phyloP scores from a whole-genome alignment of 1,140 invertebrate genomes.

The Coboldia fuscipes region DNA sequence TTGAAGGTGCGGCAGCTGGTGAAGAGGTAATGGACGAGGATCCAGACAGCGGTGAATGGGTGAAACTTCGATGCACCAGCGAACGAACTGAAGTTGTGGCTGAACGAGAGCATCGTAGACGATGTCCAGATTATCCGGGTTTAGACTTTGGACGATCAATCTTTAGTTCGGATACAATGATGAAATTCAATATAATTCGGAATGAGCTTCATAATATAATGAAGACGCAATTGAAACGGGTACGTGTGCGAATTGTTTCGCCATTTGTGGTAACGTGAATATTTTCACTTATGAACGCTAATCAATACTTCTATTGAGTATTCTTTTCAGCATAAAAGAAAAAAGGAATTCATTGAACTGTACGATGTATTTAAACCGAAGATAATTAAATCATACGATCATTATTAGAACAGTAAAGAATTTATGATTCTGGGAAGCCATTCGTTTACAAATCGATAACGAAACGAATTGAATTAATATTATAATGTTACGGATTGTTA shows the following conservation, averaged over 20 bases:
- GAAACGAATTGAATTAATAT: no score
- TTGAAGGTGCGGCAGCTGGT: slow-evolving; percentile 26
- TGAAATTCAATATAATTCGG: slow-evolving; percentile 91
- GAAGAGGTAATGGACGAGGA: slow-evolving; percentile 32
- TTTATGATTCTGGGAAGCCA: no score
- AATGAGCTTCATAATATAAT: slow-evolving; percentile 96
- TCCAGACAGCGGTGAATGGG: slow-evolving; percentile 52
- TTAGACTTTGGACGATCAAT: slow-evolving; percentile 75
- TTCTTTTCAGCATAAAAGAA: no score
- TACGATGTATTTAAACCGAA: no score
- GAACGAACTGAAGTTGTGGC: slow-evolving; percentile 70
- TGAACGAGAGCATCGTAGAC: slow-evolving; percentile 52
- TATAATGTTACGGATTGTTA: no score
- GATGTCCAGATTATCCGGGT: slow-evolving; percentile 80
- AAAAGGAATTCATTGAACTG: no score
- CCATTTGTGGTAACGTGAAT: no score
- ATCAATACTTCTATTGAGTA: no score
- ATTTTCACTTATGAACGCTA: no score
- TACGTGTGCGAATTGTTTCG: slow-evolving; percentile 31
- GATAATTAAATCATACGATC: no score
- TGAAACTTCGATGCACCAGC: slow-evolving; percentile 65
- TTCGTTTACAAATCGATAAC: no score
- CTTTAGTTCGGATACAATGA: slow-evolving; percentile 91
- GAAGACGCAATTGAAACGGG: slow-evolving; percentile 88
- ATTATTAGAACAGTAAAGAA: no score